A percentile compares a stretch with the other conserved stretches of the same genome.
Conservation (phyloP, 1,140 invertebrate species). For the Vanessa tameamea region DNA sequence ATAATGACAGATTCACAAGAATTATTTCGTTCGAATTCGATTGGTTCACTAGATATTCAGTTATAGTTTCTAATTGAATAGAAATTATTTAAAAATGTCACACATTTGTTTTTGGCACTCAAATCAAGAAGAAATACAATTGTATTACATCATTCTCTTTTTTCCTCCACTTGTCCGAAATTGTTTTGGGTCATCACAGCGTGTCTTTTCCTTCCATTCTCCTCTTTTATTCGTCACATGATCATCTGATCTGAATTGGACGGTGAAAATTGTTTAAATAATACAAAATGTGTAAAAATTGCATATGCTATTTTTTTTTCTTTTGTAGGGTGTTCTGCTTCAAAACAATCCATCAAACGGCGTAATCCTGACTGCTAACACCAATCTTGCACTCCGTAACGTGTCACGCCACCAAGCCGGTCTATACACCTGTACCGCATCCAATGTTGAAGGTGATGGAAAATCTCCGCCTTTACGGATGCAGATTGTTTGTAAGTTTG, state of each 20-base stretch:
- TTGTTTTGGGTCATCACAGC: too few relatives aligned
- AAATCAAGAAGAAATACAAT: too few relatives aligned
- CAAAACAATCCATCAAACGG: conserved; percentile 90
- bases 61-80: too few relatives aligned
- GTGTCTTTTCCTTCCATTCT: too few relatives aligned
- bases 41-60: background rate
- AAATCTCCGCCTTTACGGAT: conserved; percentile 89
- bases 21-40: background rate
- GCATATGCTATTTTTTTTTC: background rate
- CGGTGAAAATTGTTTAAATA: too few relatives aligned
- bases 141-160: too few relatives aligned
- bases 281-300: too few relatives aligned
- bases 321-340: conserved; percentile 86
- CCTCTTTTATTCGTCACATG: too few relatives aligned
- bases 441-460: conserved; percentile 93
- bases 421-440: conserved; percentile 93
- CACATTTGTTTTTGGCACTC: too few relatives aligned
- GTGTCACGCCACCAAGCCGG: conserved; percentile 89
- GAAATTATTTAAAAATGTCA: too few relatives aligned
- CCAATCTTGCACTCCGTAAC: conserved; percentile 88
- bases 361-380: conserved; percentile 89
- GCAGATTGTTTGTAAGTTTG: conserved; percentile 94
- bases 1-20: background rate
- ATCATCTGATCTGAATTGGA: too few relatives aligned
- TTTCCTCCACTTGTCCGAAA: too few relatives aligned